These are phyloP conservation scores for Notospermus geniculatus DNA, from an alignment of 1,140 invertebrate genomes.

Conservation along the genomic window DNA sequence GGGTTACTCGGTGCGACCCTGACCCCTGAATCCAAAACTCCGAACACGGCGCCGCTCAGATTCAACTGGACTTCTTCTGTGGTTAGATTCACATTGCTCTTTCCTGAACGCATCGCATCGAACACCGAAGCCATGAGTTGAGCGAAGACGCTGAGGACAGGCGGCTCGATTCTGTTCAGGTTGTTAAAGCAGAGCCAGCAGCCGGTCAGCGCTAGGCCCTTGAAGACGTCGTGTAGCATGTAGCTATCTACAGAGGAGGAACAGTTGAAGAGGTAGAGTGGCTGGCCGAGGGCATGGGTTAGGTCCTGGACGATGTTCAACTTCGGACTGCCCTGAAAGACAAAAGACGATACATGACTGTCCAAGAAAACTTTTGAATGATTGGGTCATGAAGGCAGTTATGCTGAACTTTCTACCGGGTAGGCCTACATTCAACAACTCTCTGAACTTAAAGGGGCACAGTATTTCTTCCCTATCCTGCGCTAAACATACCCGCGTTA, in stretches of 20 bases:
- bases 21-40: conserved; percentile 28
- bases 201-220: conserved; percentile 47
- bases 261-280: conserved; percentile 51
- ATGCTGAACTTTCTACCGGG: too few relatives aligned
- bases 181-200: conserved; percentile 53
- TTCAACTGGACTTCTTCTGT: conserved; percentile 43
- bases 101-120: conserved; percentile 36
- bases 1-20: conserved; percentile 35
- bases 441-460: too few relatives aligned
- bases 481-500: too few relatives aligned
- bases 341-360: too few relatives aligned
- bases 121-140: conserved; percentile 45
- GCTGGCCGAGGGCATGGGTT: conserved; percentile 39
- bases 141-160: conserved; percentile 45
- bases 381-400: too few relatives aligned
- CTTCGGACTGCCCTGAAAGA: conserved; percentile 41
- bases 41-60: conserved; percentile 34
- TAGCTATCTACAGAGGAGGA: conserved; percentile 35
- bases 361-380: too few relatives aligned
- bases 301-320: conserved; percentile 41
- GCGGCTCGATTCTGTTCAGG: conserved; percentile 33
- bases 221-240: conserved; percentile 48
- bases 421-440: too few relatives aligned
- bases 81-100: conserved; percentile 38
- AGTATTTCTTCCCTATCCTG: too few relatives aligned